Conservation (phyloP, 2,113 vertebrate genomes). For the Malurus cyaneus region DNA sequence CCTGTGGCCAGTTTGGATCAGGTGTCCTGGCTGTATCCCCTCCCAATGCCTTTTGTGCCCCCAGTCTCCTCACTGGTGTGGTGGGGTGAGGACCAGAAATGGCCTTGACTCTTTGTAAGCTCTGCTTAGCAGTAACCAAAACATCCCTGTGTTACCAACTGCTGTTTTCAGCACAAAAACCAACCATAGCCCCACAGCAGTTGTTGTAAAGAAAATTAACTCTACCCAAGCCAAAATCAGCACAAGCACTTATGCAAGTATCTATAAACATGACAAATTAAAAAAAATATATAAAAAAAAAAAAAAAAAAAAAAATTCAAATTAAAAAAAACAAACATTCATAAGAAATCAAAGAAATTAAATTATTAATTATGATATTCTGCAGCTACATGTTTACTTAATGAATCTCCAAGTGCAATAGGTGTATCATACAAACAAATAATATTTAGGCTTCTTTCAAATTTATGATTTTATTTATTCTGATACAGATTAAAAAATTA, state of each 20-base stretch:
- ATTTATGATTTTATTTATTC: background rate
- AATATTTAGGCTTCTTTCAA: background rate
- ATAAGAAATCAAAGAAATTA: background rate
- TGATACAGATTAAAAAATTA: background rate
- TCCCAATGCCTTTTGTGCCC: too few species aligned
- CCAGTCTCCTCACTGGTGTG: too few species aligned
- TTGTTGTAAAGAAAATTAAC: background rate
- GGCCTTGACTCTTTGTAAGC: background rate
- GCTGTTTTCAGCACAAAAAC: background rate
- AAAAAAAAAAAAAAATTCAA: too few species aligned
- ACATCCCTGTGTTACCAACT: background rate
- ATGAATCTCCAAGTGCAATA: background rate
- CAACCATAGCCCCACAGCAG: background rate
- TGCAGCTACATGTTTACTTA: background rate
- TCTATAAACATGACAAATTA: too few species aligned
- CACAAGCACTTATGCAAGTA: too few species aligned
- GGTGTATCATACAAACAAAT: background rate
- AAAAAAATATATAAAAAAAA: too few species aligned
- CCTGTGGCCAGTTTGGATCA: background rate
- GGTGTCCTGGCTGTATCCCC: background rate
- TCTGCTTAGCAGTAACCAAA: background rate
- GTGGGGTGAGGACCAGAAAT: too few species aligned
- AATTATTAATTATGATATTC: background rate
- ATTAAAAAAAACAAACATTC: background rate
- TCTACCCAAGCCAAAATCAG: background rate